Percentiles rank a stretch among this genome's conserved stretches.
Evolutionary conservation across 2,797 vertebrate species (phyloP).

Genomic region (Glyptemys insculpta): DNA sequence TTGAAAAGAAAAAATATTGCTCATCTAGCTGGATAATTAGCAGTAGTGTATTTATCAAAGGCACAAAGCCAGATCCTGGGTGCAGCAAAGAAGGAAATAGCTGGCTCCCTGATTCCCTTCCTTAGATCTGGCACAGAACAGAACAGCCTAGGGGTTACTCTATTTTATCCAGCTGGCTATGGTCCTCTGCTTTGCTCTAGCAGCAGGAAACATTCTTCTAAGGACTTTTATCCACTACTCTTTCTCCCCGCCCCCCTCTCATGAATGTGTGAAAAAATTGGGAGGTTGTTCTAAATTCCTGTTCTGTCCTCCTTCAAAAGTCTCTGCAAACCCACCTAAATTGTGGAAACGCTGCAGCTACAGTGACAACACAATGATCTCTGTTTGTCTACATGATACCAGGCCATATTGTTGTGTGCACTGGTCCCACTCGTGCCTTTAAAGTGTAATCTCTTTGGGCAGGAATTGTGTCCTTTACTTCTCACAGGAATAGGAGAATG

Average conservation of each 20-base stretch:
- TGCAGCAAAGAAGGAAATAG: not conserved
- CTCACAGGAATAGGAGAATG: not conserved
- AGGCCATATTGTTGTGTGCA: rapidly evolving
- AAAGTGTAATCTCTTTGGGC: not conserved
- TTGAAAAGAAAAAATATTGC: not conserved
- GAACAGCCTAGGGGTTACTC: not conserved
- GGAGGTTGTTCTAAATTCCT: not conserved
- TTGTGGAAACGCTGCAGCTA: not conserved
- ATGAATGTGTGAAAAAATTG: not conserved
- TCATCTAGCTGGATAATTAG: not conserved
- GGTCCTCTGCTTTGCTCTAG: not conserved
- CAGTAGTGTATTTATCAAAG: not conserved
- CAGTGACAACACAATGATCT: too few relatives aligned
- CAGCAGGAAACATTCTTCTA: not conserved
- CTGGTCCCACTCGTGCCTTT: not conserved
- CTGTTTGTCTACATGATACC: too few relatives aligned
- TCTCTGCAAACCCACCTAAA: not conserved
- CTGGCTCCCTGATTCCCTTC: not conserved
- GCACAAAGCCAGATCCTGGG: not conserved
- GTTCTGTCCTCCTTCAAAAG: not conserved
- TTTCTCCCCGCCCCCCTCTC: not conserved
- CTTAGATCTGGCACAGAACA: not conserved
- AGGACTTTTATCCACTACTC: not conserved
- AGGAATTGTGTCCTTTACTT: not conserved
- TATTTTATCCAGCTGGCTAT: not conserved